Base-by-base conservation (phyloP, 2,113 vertebrate species). In the Planiliza haematocheilus region DNA sequence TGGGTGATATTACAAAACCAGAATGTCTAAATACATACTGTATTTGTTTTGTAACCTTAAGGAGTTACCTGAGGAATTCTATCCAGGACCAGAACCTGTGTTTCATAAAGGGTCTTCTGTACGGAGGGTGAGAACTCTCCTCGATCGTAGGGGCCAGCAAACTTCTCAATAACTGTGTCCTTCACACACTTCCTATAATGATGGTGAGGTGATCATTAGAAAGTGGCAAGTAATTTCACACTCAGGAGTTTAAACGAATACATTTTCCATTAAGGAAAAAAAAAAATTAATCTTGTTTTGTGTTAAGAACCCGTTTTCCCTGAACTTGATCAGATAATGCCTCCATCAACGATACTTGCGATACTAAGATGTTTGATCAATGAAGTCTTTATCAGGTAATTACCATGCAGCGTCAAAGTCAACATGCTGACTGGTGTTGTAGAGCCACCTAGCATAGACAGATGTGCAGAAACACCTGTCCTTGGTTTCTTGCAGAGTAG, bases 121-220 rank as follows among this genome's bases (percentile, higher is more conserved):
- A 99, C 95, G 14, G 97, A 99, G 0, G 95, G 95, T 0, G 97
- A 99, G 86, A 94, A 99, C 84, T 94, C 93, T 18, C 97, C 97
- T 38, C 62, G 79, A 79, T 96, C 93, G 0, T 90, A 96, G 4
- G 97, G 96, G 2, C 98, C 98, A 4, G 97, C 88, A 91, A 99
- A 99, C 81, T 91, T 96, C 88, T 97, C 94, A 4, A 99, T 91
- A 41, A 97, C 89, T 1, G 90, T 92, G 37, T 95, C 93, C 48
- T 92, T 95, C 52, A 97, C 84, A 46, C 81, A 85, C 57, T 90
- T 90, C 96, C 97, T 99, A 36, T 65, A 86, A 78, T 38, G 3
- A 58, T 0, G 7, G 10, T 6, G 8, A 42, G 6, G 10, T 18
- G 16, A n/a, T 36, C 6, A 53, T 20, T 50, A 45, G 8, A 34